phyloP scores from a whole-genome alignment of 2,113 vertebrate species.

The Serinus canaria region DNA sequence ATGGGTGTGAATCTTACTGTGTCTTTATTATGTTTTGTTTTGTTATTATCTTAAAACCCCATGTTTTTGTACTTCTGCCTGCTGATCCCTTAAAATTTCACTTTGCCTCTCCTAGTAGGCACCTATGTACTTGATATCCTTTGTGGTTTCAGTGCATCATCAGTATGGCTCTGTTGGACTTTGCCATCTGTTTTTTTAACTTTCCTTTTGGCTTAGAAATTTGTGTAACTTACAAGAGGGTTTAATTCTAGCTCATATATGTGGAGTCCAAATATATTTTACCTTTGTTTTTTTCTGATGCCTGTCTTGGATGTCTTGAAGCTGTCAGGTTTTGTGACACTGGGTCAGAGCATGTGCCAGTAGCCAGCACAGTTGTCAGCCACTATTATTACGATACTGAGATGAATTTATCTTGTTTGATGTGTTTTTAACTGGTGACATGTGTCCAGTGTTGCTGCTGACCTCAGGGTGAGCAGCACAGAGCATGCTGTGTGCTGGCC shows the following conservation, averaged over 20 bases:
- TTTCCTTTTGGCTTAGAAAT: background rate
- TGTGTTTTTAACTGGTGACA: slow-evolving; percentile 15
- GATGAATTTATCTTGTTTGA: slow-evolving; percentile 1
- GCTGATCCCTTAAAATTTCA: background rate
- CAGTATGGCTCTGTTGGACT: background rate
- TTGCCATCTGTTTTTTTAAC: background rate
- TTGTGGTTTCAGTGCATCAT: background rate
- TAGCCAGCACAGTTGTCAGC: background rate
- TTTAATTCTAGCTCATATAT: background rate
- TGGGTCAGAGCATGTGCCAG: background rate
- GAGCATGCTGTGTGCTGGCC: background rate
- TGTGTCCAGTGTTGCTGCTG: background rate
- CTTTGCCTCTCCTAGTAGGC: background rate
- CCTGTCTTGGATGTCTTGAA: background rate
- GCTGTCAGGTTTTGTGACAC: background rate
- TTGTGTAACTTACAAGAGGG: background rate
- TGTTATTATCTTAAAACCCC: background rate
- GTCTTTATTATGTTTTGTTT: background rate
- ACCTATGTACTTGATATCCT: background rate
- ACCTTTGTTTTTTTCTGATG: background rate
- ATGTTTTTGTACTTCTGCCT: background rate
- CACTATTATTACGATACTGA: background rate
- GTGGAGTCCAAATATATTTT: background rate
- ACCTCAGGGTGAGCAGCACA: background rate
- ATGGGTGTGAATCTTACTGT: background rate